phyloP scores from a whole-genome alignment of 2,797 vertebrate genomes.

The Phoeniculus purpureus region DNA sequence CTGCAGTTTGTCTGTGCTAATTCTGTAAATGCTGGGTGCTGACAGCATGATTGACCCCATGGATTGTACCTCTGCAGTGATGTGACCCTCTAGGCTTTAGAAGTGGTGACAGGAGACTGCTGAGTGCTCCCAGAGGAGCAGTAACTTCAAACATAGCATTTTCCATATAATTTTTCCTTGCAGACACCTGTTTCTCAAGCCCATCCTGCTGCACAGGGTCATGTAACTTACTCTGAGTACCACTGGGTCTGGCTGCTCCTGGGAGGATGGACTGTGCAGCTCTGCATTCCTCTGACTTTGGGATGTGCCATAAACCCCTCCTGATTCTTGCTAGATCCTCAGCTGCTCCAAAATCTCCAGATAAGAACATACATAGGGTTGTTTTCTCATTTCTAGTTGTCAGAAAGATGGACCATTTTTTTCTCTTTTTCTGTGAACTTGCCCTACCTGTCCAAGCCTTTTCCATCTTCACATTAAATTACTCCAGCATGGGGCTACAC shows the following conservation, averaged over 20 bases:
- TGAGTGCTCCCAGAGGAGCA: background rate
- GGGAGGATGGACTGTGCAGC: background rate
- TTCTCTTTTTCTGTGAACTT: background rate
- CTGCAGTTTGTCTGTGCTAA: background rate
- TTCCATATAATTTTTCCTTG: background rate
- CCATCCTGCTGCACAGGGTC: background rate
- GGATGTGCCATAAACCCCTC: background rate
- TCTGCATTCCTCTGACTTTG: background rate
- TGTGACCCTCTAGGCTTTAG: background rate
- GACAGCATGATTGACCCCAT: rapidly evolving
- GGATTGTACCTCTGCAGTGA: background rate
- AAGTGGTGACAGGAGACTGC: rapidly evolving
- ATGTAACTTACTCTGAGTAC: background rate
- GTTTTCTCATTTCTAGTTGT: background rate
- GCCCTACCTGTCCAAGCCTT: background rate
- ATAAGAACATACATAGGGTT: background rate
- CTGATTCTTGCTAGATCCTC: background rate
- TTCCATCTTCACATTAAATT: conserved; percentile 30
- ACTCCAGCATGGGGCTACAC: background rate
- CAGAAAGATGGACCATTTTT: background rate
- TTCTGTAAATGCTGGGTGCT: background rate
- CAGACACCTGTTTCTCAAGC: background rate
- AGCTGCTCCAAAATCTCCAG: background rate
- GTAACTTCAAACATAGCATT: background rate
- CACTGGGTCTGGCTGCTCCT: background rate